phyloP scores from a whole-genome alignment of 1,140 invertebrate genomes.

The Arion vulgaris region DNA sequence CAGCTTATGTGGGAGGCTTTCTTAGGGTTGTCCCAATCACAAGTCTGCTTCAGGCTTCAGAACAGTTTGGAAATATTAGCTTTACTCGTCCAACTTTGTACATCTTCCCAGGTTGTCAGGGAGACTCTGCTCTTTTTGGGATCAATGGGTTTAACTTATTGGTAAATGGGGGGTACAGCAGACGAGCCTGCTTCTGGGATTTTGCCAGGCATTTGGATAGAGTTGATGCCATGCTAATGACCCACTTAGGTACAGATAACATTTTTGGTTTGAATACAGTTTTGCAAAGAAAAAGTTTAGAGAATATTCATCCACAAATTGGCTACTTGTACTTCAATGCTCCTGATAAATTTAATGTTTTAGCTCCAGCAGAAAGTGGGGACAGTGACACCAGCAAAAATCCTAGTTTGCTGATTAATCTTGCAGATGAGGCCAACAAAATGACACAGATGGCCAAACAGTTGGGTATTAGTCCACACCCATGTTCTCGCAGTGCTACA shows the following conservation, averaged over 20 bases:
- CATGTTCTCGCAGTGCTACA: constrained; percentile 84
- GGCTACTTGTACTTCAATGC: constrained; percentile 97
- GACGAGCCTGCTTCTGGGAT: constrained; percentile 97
- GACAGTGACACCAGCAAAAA: constrained; percentile 48
- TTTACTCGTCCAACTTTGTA: constrained; percentile 97
- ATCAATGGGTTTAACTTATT: constrained; percentile 98
- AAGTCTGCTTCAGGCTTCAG: constrained; percentile 89
- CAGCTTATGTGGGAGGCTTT: constrained; percentile 74
- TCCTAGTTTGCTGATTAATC: constrained; percentile 79
- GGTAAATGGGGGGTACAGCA: constrained; percentile 93
- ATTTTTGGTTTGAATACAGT: constrained; percentile 89
- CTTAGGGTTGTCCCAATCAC: constrained; percentile 76
- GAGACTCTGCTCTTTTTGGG: constrained; percentile 95
- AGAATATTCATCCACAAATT: constrained; percentile 90
- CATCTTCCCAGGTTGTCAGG: constrained; percentile 96
- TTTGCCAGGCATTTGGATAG: constrained; percentile 94
- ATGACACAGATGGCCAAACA: constrained; percentile 88
- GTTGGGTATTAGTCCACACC: constrained; percentile 83
- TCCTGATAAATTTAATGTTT: constrained; percentile 61
- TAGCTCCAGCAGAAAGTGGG: constrained; percentile 79
- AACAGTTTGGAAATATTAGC: constrained; percentile 95
- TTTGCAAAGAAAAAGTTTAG: constrained; percentile 73
- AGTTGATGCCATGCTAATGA: constrained; percentile 93
- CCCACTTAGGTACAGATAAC: constrained; percentile 92
- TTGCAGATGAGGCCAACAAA: constrained; percentile 88